Evolutionary conservation across 2,113 vertebrate species (phyloP).

Genomic region (Aleadryas rufinucha): DNA sequence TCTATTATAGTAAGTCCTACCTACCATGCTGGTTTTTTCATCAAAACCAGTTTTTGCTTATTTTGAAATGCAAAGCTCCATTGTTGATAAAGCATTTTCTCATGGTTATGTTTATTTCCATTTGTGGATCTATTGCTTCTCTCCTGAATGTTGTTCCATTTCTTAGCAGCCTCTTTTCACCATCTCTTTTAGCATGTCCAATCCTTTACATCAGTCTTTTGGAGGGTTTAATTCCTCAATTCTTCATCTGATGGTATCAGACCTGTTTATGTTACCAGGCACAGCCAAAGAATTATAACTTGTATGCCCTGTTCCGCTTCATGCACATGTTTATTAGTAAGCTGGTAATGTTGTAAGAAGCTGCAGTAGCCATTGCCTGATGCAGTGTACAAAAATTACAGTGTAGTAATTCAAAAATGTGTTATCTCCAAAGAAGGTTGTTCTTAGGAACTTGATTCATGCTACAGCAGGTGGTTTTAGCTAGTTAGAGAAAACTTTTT

Average conservation of each 20-base stretch:
- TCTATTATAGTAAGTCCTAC: constrained; percentile 46
- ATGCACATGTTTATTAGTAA: constrained; percentile 57
- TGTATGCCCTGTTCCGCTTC: not conserved
- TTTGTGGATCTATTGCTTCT: not conserved
- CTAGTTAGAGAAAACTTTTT: not conserved
- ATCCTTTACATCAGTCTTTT: constrained; percentile 49
- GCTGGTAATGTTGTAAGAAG: not conserved
- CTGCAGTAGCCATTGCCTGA: not conserved
- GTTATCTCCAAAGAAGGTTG: constrained; percentile 45
- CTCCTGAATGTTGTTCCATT: not conserved
- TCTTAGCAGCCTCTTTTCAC: not conserved
- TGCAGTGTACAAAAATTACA: constrained; percentile 15
- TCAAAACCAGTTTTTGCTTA: constrained; percentile 7
- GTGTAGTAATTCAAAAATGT: constrained; percentile 30
- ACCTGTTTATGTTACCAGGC: constrained; percentile 42
- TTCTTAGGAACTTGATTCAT: constrained; percentile 10
- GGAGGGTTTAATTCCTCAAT: constrained; percentile 40
- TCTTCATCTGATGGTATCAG: constrained; percentile 51
- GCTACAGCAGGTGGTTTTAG: not conserved
- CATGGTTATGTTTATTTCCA: constrained; percentile 37
- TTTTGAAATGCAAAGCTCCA: constrained; percentile 52
- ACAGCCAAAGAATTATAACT: constrained; percentile 45
- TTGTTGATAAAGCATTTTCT: constrained; percentile 45
- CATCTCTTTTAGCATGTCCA: constrained; percentile 40
- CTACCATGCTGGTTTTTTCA: not conserved